phyloP scores from a whole-genome alignment of 2,888 invertebrate genomes.

The Leptinotarsa tumamoca region DNA sequence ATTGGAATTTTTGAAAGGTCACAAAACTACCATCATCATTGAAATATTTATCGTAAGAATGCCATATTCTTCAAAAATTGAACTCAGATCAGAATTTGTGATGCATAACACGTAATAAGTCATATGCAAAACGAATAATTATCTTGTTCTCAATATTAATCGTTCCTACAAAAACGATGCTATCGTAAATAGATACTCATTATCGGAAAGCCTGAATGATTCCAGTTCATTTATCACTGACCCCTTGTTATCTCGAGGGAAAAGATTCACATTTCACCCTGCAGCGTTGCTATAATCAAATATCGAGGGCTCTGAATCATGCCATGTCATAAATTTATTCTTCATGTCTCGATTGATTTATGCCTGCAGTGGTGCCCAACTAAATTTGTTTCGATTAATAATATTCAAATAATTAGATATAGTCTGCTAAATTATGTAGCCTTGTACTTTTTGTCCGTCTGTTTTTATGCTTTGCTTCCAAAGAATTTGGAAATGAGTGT shows the following conservation, averaged over 20 bases:
- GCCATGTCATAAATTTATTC: slow-evolving; percentile 28
- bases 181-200: slow-evolving; percentile 17
- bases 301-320: slow-evolving; percentile 44
- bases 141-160: background rate
- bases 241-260: slow-evolving; percentile 49
- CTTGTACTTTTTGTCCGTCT: no score
- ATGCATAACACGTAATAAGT: background rate
- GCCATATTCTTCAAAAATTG: no score
- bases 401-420: background rate
- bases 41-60: no score
- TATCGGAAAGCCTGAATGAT: slow-evolving; percentile 27
- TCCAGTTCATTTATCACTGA: slow-evolving; percentile 47
- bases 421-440: no score
- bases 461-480: no score
- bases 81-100: background rate
- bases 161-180: background rate
- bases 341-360: slow-evolving; percentile 12
- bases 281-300: slow-evolving; percentile 45
- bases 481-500: no score
- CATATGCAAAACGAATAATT: background rate
- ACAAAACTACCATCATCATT: no score
- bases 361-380: slow-evolving; percentile 4
- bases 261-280: slow-evolving; percentile 49
- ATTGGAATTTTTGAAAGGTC: no score
- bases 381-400: background rate